Base-by-base conservation (phyloP, 92 coral and sea anemone genomes). In the Zoanthus sansibaricus region DNA sequence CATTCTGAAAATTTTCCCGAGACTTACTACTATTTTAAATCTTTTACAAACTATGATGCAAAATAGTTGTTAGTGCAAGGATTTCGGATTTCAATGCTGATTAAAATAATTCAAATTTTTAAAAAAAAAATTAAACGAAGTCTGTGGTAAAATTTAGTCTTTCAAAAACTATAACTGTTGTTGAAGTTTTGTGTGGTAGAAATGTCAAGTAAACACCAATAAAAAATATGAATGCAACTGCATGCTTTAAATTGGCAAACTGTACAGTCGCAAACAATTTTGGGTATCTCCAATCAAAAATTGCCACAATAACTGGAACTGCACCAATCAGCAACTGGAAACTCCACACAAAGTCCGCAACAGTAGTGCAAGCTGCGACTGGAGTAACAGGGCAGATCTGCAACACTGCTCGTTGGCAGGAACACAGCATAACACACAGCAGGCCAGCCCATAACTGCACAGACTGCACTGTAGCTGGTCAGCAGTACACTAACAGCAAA, bases 401-500 rank as follows among this genome's bases (percentile, higher is more conserved):
- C 85, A 49, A 80, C 85, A 80, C 75, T 80, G 85, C 85, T 80
- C 85, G 74, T 5, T 66, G 75, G 61, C 85, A 80, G 85, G 73
- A 62, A 80, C 85, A 80, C 85, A 64, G 75, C 85, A 80, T 66
- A 76, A 80, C 59, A 80, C 73, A 80, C 73, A 15, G 44, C 85
- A 80, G 85, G 85, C 62, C 16, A 80, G 75, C 75, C 75, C 85
- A 66, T 67, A 80, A 80, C 85, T 67, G 85, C 85, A 80, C 16
- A 17, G 85, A 79, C 84, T 58, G 84, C 84, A 66, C 85, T 80
- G 74, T 21, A 47, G 61, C 85, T 80, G 85, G 85, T 46, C 85
- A 80, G 85, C 85, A 80, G 85, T 80, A 80, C 85, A 80, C 61
- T 80, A 21, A 80, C 85, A 80, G 85, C 59, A 76, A 80, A 56